Evolutionary conservation across 1,140 invertebrate genomes (phyloP), one percentile per base, ranked within the genome.

Genomic region (Drosophila biarmipes): DNA sequence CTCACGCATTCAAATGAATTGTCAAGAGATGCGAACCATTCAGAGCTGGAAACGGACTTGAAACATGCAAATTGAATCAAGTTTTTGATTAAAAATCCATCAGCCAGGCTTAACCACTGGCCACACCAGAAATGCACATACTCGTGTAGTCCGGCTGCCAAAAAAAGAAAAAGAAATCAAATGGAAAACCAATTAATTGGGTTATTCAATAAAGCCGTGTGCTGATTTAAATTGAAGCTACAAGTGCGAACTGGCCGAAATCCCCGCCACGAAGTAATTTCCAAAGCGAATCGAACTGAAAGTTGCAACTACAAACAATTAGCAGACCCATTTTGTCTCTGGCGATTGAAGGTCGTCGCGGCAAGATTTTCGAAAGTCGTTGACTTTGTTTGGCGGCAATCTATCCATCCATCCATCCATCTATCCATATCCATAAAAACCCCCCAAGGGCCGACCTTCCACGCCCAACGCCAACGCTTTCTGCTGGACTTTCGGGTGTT

Each of bases 311-410:
- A 63, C 45, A 34, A 80, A 46, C 66, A 80, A 80, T 80, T 80
- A 80, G 55, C 62, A 43, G 24, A 56, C 61, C 74, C 61, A 80
- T 57, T 64, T 76, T 62, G 34, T 45, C 59, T 51, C 57, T 40
- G 55, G 71, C 40, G 45, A 38, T 24, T n/a, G 62, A 86, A 81
- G 82, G 74, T 78, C 82, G 52, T 54, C 35, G 63, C 51, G 73
- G 61, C 64, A 67, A 72, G 37, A 72, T 66, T 80, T 87, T 86
- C 51, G 84, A 87, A 87, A 87, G 82, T 82, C 73, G 84, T 82
- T 87, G 82, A 84, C 82, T 89, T 89, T 89, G 84, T 76, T 38
- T 31, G 51, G 19, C 34, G 40, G 27, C 40, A 48, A 62, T 42
- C 59, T 53, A 58, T 58, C 27, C 27, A 29, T 8, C 56, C 40